phyloP scores from a whole-genome alignment of 2,888 invertebrate species.

The Agrypnus murinus region DNA sequence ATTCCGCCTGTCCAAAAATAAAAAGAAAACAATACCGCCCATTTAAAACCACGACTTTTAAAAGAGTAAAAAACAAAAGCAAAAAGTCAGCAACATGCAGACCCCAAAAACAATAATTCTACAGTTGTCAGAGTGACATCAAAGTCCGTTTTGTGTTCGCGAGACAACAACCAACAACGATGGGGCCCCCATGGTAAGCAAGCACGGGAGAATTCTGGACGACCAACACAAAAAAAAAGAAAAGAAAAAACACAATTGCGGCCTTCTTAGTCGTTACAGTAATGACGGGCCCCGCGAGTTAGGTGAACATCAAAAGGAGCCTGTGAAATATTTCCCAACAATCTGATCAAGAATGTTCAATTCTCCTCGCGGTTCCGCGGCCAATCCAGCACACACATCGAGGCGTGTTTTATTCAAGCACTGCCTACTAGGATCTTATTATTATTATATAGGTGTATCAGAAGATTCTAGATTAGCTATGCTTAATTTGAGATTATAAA shows the following conservation, averaged over 20 bases:
- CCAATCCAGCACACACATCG: slow-evolving; percentile 53
- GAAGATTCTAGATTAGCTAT: slow-evolving; percentile 32
- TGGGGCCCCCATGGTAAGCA: slow-evolving; percentile 9
- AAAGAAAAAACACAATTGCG: slow-evolving; percentile 37
- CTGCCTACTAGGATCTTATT: slow-evolving; percentile 52
- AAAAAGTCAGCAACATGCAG: slow-evolving; percentile 19
- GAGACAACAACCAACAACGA: slow-evolving; percentile 25
- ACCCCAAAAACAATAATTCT: slow-evolving; percentile 34
- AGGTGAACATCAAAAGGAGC: slow-evolving; percentile 52
- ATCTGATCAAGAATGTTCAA: slow-evolving; percentile 59
- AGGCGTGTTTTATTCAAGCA: slow-evolving; percentile 57
- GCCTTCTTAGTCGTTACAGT: slow-evolving; percentile 47
- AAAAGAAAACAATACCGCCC: slow-evolving; percentile 24
- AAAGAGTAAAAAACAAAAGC: background rate
- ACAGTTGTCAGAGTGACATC: slow-evolving; percentile 49
- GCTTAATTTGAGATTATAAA: background rate
- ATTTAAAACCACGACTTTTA: slow-evolving; percentile 14
- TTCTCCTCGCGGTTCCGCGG: slow-evolving; percentile 50
- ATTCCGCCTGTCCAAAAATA: background rate
- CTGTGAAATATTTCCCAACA: slow-evolving; percentile 59
- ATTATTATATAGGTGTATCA: slow-evolving; percentile 18
- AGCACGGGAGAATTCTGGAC: slow-evolving; percentile 14
- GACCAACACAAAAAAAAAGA: too few species aligned
- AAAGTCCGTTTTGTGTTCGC: slow-evolving; percentile 36
- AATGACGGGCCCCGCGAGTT: slow-evolving; percentile 49